Evolutionary conservation across 1,140 invertebrate genomes (phyloP).

Genomic region (Gryllus bimaculatus): DNA sequence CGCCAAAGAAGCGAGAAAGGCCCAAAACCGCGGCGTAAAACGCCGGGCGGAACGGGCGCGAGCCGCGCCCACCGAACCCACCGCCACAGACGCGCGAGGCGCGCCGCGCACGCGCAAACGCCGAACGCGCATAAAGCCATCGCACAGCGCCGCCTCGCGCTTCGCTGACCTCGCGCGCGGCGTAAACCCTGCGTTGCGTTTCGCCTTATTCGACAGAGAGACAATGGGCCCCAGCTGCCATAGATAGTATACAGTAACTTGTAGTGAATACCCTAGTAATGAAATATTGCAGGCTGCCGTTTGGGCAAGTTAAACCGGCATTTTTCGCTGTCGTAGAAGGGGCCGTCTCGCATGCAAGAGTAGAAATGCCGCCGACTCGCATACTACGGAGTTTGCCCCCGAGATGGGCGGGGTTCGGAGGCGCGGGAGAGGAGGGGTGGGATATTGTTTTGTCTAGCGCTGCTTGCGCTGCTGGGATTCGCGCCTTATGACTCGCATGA

Average conservation of each 20-base stretch:
- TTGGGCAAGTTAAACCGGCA: background rate
- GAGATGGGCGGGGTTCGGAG: too few species aligned
- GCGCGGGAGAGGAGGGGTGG: too few species aligned
- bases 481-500: background rate
- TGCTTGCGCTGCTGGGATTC: background rate
- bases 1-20: background rate
- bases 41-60: background rate
- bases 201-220: background rate
- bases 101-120: too few species aligned
- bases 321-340: background rate
- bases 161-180: background rate
- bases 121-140: background rate
- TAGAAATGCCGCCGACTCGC: background rate
- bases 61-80: background rate
- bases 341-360: background rate
- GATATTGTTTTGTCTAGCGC: background rate
- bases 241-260: constrained; percentile 1
- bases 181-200: background rate
- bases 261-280: background rate
- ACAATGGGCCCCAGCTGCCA: background rate
- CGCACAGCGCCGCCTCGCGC: too few species aligned
- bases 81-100: too few species aligned
- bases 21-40: background rate
- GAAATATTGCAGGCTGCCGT: background rate
- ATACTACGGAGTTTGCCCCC: background rate